A percentile compares a stretch with the other conserved stretches of the same genome.
Conservation (phyloP, 2,797 vertebrate genomes). For the Pangasius sanitwongsei region DNA sequence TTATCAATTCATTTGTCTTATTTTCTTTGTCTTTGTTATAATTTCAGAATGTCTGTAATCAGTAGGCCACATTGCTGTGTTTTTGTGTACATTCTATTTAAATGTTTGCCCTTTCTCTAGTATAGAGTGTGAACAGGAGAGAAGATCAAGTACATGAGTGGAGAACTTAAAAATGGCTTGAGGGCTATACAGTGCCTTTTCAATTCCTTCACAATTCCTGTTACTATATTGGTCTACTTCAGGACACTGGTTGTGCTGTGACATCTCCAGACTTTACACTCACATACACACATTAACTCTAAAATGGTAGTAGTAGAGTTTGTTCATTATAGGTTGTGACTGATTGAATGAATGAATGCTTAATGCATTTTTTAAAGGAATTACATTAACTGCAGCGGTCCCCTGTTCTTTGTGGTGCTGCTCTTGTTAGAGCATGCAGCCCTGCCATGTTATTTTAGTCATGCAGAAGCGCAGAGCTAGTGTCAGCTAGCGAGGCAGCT, state of each 20-base stretch:
- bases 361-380: not conserved
- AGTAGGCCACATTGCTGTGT: not conserved
- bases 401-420: conserved; percentile 7
- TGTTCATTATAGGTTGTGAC: conserved; percentile 33
- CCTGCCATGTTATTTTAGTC: conserved; percentile 56
- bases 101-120: not conserved
- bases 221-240: conserved; percentile 13
- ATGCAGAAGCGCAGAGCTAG: conserved; percentile 32
- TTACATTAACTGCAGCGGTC: conserved; percentile 12
- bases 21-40: not conserved
- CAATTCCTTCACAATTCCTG: not conserved
- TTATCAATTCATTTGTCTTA: not conserved
- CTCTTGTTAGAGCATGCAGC: conserved; percentile 19
- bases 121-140: not conserved
- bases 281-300: not conserved
- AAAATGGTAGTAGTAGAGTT: conserved; percentile 12
- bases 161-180: conserved; percentile 4
- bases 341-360: conserved; percentile 4
- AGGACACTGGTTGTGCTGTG: not conserved
- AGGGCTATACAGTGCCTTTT: not conserved
- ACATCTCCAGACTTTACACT: not conserved
- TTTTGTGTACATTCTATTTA: not conserved
- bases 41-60: not conserved
- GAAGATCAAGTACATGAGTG: not conserved
- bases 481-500: conserved; percentile 45